Base-by-base conservation (phyloP, 2,888 invertebrate genomes). In the Scaptomyza caliginosa region DNA sequence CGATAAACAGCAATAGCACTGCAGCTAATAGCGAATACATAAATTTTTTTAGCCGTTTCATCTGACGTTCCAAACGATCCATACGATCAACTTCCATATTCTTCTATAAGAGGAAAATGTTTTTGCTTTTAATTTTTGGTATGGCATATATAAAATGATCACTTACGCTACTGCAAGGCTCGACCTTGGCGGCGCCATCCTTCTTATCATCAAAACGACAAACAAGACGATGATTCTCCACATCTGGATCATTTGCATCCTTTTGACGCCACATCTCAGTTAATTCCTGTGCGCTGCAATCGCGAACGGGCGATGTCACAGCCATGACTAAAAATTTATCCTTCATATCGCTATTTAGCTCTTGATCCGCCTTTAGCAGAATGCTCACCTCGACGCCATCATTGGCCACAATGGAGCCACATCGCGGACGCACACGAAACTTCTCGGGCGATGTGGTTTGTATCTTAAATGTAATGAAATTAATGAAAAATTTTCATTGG, bases 391-490 rank as follows among this genome's bases (percentile, higher is more conserved):
- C 92, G 34, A 94, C 93, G 0, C 93, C 92, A 3, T 93, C 93
- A 7, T 94, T 94, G 0, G 95, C 91, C 50, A 98, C 90, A 5
- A 94, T 92, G n/a, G n/a, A n/a, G 0, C 98, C 98, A 5, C 95
- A 94, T 81, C 96, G 97, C 0, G 98, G 98, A 51, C 97, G 94
- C 1, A 99, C 99, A 26, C 97, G 93, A 92, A 97, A 99, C 91
- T 98, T 98, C 85, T 98, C 97, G 0, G 98, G 99, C 0, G 98
- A 96, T 3, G 98, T 99, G 11, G 98, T 99, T 91, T 99, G 96
- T 68, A 99, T 95, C 96, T 98, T 92, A 6, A 30, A 13, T 13
- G n/a, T 4, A 28, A 13, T 13, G 19, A 1, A 13, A 13, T 13
- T 46, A 19, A n/a, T n/a, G 2, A 46, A 19, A 4, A 13, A 10